Conservation (phyloP, 2,797 vertebrate species). For the Platyrinchus mystaceus region DNA sequence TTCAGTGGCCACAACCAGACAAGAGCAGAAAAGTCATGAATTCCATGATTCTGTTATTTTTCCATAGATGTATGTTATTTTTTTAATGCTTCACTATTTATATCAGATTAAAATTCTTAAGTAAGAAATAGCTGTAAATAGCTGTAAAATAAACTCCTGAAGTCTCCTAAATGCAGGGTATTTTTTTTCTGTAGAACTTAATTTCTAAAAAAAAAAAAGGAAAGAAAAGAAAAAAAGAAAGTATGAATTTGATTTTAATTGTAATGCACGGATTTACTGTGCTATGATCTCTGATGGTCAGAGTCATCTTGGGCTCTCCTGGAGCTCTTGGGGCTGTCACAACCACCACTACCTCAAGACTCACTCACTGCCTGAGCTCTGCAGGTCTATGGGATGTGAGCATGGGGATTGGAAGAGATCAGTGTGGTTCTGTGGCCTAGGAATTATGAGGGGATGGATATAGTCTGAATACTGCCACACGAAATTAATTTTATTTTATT, state of each 20-base stretch:
- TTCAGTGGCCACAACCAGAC: background rate
- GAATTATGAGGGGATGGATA: background rate
- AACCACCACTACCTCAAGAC: background rate
- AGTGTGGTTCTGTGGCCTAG: background rate
- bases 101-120: background rate
- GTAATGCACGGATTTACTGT: background rate
- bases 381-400: background rate
- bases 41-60: background rate
- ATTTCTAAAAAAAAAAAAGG: background rate
- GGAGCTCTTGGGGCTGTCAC: background rate
- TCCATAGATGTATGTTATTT: background rate
- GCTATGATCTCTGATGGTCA: background rate
- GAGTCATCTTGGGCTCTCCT: background rate
- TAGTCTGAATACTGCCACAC: background rate
- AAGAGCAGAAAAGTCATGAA: background rate
- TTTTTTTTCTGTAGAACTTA: background rate
- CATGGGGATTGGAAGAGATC: background rate
- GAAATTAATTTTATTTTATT: background rate
- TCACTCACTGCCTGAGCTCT: background rate
- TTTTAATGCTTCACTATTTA: background rate
- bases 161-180: background rate
- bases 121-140: too few species aligned
- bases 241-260: background rate
- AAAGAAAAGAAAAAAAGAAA: background rate
- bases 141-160: background rate